Evolutionary conservation across 2,113 vertebrate species (phyloP), one percentile per base, ranked within the genome.

Genomic region (Phyllopteryx taeniolatus): DNA sequence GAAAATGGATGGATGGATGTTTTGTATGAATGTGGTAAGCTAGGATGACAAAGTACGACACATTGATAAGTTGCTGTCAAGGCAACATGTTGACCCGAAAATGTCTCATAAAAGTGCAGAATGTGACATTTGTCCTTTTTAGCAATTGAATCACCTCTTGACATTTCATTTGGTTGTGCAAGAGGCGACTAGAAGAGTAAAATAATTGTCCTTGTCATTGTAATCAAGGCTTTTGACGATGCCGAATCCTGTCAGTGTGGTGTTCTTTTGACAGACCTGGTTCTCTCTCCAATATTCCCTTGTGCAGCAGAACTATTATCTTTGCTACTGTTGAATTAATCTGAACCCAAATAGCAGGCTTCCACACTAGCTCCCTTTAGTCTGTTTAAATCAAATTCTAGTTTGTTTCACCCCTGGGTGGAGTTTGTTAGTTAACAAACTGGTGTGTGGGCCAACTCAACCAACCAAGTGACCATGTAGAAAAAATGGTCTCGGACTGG

Each of bases 111-210:
- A 42, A 81, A 67, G 62, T 79, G 71, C 54, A 74, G 53, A 75
- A 83, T 33, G 51, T 70, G 46, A 78, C 82, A 79, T 42, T 17
- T 69, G 72, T 77, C 70, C 43, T 79, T 74, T 79, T 72, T 73
- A 70, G 75, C 63, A 64, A 62, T 72, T 67, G 54, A 86, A 62
- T 62, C 22, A 5, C 68, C 73, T 71, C 59, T 67, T 79, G 73
- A 82, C 82, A 78, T 70, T 76, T 86, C 61, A 74, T 70, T 82
- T 76, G 82, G 69, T 72, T 86, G 68, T 51, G 43, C 13, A 67
- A 78, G 72, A 65, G 72, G 71, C 53, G 70, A 67, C 53, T 66
- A 64, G 72, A 72, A 72, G 51, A 74, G 56, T 17, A 68, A 74
- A 69, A 39, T 70, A 27, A 17, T 43, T 67, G 78, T 79, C 51